Evolutionary conservation across 1,140 invertebrate genomes (phyloP), one percentile per base, ranked within the genome.

Genomic region (Trinorchestia longiramus): DNA sequence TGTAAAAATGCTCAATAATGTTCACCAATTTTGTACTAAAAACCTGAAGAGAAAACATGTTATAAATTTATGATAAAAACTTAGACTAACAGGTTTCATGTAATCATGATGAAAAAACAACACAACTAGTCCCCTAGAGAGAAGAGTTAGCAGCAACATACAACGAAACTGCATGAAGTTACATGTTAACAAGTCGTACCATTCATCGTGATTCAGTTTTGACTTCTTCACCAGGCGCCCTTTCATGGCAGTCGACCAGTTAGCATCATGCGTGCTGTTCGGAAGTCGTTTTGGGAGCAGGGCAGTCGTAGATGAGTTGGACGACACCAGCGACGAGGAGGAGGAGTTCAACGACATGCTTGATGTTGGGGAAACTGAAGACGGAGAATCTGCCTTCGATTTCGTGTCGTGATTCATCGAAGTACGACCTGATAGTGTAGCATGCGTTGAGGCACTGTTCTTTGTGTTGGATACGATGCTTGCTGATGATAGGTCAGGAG

Each of bases 261-360:
- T 77, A 28, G 15, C 36, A 1, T 3, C 28, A 77, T 11, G 62
- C 1, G 36, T 36, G 62, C 36, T 28, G 6, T 53, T 53, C 47
- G 47, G 8, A 36, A 77, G 1, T 77, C 36, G 15, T 77, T 77
- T 77, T 19, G 62, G 28, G 36, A 77, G 15, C 62, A 77, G 28
- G 62, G 62, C 62, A 23, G 62, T 77, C 62, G 62, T 23, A 36
- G 88, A 91, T 19, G 88, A 91, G 41, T 28, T 0, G 8, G 88
- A 91, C 15, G 92, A 94, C 19, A 43, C 43, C 36, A 45, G 43
- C 0, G 92, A 94, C 40, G 92, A 45, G 4, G 92, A 45, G 0
- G 92, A 94, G 15, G 92, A 45, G 40, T 43, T 94, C 92, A 94
- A n/a, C 40, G 92, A 45, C 36, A 43, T 43, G 44, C 92, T 94